A percentile compares a stretch with the other conserved stretches of the same genome.
These are phyloP conservation scores for Parnassius glacialis DNA, from an alignment of 2,888 invertebrate species.

Conservation along the genomic window DNA sequence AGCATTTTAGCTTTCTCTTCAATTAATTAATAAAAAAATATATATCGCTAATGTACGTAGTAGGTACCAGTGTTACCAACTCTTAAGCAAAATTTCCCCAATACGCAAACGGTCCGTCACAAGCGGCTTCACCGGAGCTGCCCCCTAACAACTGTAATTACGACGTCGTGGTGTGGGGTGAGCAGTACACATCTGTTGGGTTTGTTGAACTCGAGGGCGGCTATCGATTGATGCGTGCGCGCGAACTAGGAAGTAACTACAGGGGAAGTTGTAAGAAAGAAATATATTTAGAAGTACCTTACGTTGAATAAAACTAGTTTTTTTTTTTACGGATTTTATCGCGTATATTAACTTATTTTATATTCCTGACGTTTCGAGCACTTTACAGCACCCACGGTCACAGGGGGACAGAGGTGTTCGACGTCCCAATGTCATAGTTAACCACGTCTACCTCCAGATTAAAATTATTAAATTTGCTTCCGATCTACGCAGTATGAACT, in stretches of 20 bases:
- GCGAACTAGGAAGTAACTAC: constrained; percentile 7
- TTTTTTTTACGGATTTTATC: no score
- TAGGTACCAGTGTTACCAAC: not conserved
- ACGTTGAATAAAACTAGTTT: no score
- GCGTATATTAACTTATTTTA: no score
- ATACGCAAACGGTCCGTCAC: constrained; percentile 10
- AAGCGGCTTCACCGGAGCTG: constrained; percentile 20
- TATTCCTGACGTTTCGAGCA: no score
- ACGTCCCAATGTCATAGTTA: no score
- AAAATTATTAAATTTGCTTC: no score
- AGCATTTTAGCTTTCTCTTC: not conserved
- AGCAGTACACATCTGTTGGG: constrained; percentile 27
- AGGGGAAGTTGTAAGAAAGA: constrained; percentile 4
- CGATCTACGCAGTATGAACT: no score
- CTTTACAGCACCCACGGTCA: no score
- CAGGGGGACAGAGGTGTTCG: no score
- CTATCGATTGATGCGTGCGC: constrained; percentile 10
- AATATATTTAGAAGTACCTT: no score
- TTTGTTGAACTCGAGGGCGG: constrained; percentile 23
- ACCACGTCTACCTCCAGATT: no score
- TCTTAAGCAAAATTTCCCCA: not conserved
- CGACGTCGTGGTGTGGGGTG: constrained; percentile 25
- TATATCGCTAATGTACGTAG: not conserved
- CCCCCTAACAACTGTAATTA: constrained; percentile 7
- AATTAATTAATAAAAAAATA: no score